Evolutionary conservation across 1,140 invertebrate species (phyloP), one percentile per base, ranked within the genome.

Genomic region (Papilio dardanus): DNA sequence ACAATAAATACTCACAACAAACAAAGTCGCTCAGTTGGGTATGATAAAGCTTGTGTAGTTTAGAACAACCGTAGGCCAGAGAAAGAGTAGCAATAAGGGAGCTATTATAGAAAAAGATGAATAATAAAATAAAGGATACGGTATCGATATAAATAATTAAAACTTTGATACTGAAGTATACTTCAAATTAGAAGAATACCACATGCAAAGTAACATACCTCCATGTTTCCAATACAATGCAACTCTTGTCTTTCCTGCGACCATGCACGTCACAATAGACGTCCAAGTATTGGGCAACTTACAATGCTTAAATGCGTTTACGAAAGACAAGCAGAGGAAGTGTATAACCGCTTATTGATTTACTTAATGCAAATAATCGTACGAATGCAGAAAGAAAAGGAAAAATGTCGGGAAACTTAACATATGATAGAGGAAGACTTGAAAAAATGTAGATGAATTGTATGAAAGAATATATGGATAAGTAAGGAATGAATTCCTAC

Each of bases 141-240:
- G 28, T n/a, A 67, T 6, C 1, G n/a, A 35, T 6, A 35, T 19
- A 33, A 33, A 35, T n/a, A n/a, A n/a, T n/a, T n/a, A n/a, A 35
- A 67, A 33, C 7, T 28, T 14, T 10, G 24, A 12, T 62, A 4
- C 21, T 24, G 12, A 24, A 1, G 35, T 37, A 8, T 46, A 28
- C 50, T 24, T 28, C 8, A 28, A 62, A 30, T 62, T 12, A 19
- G 30, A 19, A 8, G 1, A 21, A 58, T 58, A 35, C 46, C 71
- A 19, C 71, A 54, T 73, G 46, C 71, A 28, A 73, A 33, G 30
- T n/a, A 21, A 33, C 42, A 21, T 28, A 30, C 8, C 28, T 73
- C n/a, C 71, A 19, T 19, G 69, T 73, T 73, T 35, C 71, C 68
- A 40, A 28, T 28, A 71, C 71, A 73, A 30, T 54, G 19, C 71